Percentiles rank a stretch among this genome's conserved stretches.
Evolutionary conservation across 2,797 vertebrate genomes (phyloP).

Genomic region (Gymnocypris eckloni): DNA sequence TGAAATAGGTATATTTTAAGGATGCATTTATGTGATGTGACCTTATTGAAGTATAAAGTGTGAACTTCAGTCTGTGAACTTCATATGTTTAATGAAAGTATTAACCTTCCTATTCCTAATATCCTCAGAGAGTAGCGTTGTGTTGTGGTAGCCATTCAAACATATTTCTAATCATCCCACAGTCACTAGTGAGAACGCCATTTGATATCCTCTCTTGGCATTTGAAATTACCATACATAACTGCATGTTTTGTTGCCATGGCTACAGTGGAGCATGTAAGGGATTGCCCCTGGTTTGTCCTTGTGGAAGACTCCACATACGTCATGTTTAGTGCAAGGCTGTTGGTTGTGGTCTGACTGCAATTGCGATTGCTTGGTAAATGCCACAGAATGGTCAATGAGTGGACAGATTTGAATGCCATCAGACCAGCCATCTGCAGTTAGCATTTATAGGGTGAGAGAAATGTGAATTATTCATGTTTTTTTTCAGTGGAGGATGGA

Average conservation of each 20-base stretch:
- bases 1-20: not conserved
- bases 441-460: not conserved
- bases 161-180: constrained; percentile 38
- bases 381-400: not conserved
- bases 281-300: constrained; percentile 53
- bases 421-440: not conserved
- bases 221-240: constrained; percentile 54
- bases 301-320: constrained; percentile 40
- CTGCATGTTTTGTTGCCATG: constrained; percentile 65
- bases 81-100: constrained; percentile 19
- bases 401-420: constrained; percentile 5
- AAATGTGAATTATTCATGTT: not conserved
- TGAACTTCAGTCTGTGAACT: constrained; percentile 21
- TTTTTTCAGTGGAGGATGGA: not conserved
- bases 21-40: not conserved
- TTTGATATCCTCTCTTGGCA: constrained; percentile 51
- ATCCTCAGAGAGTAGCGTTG: not conserved
- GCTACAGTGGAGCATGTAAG: constrained; percentile 58
- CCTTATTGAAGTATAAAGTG: not conserved
- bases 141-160: constrained; percentile 34
- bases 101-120: constrained; percentile 19
- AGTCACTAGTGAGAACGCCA: constrained; percentile 35
- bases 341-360: constrained; percentile 5
- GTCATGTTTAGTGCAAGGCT: constrained; percentile 43
- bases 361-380: not conserved